Evolutionary conservation across 2,888 invertebrate species (phyloP), one percentile per base, ranked within the genome.

Genomic region (Caenorhabditis macrosperma): DNA sequence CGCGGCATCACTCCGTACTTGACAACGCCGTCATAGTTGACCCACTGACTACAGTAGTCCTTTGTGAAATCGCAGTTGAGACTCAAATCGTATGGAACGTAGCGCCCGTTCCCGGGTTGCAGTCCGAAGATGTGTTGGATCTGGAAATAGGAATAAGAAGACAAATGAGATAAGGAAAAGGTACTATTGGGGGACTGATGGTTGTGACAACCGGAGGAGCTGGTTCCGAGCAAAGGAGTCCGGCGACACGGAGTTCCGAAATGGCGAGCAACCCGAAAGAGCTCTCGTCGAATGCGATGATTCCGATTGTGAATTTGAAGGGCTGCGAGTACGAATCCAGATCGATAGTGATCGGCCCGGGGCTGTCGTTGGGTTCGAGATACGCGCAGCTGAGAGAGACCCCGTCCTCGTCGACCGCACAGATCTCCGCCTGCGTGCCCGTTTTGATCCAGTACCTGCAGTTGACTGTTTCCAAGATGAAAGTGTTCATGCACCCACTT

Each of bases 31-130:
- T 87, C 86, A 59, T 86, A 84, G 55, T 83, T 85, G 35, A 86
- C 85, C 89, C 89, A 89, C 55, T 89, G 89, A 74, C 79, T 85
- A 76, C 89, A 89, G 69, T 86, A 83, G 64, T 89, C 89, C n/a
- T 75, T 77, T 7, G 87, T 86, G 72, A 89, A 89, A 38, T 88
- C 86, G 59, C 89, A 89, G 41, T 86, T 80, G 0, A 89, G 76
- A 9, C 79, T 68, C 15, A 82, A 63, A 4, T 84, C 80, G 57
- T 85, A 87, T 10, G 79, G 76, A 12, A 77, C 82, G 22, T 76
- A 74, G 5, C 79, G 74, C 24, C 80, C 78, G 20, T 86, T 82
- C 48, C 87, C 85, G 7, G 83, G 81, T 64, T 87, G 88, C 0
- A 85, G 69, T 7, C 82, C 82, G 57, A 86, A 86, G 1, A 82